Percentiles rank a stretch among this genome's conserved stretches.
These are phyloP conservation scores for Euura saliciscinereae DNA, from an alignment of 1,140 invertebrate species.

Conservation along the genomic window DNA sequence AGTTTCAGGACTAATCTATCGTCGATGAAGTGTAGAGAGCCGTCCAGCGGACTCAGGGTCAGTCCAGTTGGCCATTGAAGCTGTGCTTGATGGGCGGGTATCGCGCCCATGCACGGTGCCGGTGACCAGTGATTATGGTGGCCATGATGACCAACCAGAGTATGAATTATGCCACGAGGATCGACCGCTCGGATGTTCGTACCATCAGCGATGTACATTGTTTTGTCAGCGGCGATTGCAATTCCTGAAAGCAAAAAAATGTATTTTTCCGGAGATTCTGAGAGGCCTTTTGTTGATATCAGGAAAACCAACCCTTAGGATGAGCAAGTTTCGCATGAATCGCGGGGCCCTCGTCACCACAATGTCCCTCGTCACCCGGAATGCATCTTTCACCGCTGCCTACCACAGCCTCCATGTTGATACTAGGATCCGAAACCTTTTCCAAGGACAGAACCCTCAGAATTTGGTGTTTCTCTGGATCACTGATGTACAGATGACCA, in stretches of 20 bases:
- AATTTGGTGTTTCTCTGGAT: constrained; percentile 90
- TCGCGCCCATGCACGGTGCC: constrained; percentile 81
- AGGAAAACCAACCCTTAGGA: constrained; percentile 80
- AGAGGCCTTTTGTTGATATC: not conserved
- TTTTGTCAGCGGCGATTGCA: constrained; percentile 87
- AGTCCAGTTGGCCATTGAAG: constrained; percentile 95
- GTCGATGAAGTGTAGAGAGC: constrained; percentile 93
- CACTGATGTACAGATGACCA: constrained; percentile 94
- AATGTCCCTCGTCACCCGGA: constrained; percentile 87
- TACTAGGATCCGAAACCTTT: constrained; percentile 78
- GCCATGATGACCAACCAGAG: constrained; percentile 89
- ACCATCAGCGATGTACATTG: constrained; percentile 94
- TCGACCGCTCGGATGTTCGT: constrained; percentile 92
- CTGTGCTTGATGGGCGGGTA: constrained; percentile 80
- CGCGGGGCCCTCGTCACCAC: constrained; percentile 92
- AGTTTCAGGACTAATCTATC: constrained; percentile 91
- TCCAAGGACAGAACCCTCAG: constrained; percentile 75
- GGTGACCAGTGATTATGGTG: constrained; percentile 92
- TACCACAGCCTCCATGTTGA: constrained; percentile 89
- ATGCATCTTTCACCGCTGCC: constrained; percentile 96
- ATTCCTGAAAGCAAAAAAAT: constrained; percentile 64
- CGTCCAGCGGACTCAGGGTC: constrained; percentile 91
- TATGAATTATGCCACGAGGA: constrained; percentile 90
- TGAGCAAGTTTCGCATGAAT: constrained; percentile 89
- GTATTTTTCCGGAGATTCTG: not conserved